Percentiles rank a stretch among this genome's conserved stretches.
phyloP scores from a whole-genome alignment of 2,888 invertebrate species.

The Ametastegia equiseti region DNA sequence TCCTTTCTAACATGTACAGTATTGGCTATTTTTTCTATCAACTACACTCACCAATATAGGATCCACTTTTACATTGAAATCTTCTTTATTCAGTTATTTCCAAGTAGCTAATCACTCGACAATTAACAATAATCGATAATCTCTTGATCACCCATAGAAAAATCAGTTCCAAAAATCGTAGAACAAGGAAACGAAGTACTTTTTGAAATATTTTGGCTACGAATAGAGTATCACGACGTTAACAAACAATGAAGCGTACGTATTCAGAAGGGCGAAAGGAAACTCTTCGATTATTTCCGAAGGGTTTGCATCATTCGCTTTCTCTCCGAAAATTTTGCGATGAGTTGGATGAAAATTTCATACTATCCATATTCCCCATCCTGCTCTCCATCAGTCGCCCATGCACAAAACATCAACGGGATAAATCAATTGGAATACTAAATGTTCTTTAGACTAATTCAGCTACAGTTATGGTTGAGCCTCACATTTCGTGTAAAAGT shows the following conservation, averaged over 20 bases:
- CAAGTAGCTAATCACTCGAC: background rate
- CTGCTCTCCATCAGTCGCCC: background rate
- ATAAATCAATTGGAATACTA: background rate
- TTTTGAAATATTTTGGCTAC: background rate
- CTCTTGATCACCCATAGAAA: background rate
- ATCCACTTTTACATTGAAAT: background rate
- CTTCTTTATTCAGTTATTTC: background rate
- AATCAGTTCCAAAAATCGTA: background rate
- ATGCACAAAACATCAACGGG: background rate
- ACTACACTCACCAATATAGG: too few species aligned
- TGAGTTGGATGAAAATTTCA: background rate
- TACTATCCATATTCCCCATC: background rate
- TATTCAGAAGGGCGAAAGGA: background rate
- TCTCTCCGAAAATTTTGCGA: background rate
- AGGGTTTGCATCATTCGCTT: background rate
- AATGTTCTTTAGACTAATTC: background rate
- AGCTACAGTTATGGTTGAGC: background rate
- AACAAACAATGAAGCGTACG: background rate
- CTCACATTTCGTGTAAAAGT: background rate
- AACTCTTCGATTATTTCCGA: background rate
- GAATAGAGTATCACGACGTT: background rate
- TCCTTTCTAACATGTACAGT: background rate
- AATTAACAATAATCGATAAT: conserved; percentile 33
- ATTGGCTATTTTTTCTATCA: background rate
- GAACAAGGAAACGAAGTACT: background rate